These are phyloP conservation scores for Daubentonia madagascariensis DNA, from an alignment of 2,113 vertebrate species.

Conservation along the genomic window DNA sequence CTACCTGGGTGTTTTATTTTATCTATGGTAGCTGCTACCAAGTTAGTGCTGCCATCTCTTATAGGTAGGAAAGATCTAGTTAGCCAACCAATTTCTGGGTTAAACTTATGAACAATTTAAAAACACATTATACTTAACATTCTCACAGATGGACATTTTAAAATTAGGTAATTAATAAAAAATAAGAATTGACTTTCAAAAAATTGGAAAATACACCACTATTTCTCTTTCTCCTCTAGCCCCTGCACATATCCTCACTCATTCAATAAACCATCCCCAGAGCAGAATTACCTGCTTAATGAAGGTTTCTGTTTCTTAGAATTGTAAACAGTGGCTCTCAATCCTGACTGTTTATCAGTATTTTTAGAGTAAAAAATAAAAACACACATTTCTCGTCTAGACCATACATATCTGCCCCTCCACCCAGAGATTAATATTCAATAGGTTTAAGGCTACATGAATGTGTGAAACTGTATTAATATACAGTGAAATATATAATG, in stretches of 20 bases:
- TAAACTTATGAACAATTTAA: background rate
- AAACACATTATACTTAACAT: background rate
- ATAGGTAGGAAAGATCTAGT: background rate
- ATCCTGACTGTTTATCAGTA: background rate
- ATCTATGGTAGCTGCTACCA: background rate
- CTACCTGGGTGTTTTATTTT: conserved; percentile 22
- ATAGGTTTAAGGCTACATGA: background rate
- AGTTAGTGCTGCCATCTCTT: background rate
- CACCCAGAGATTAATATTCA: background rate
- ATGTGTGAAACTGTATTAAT: background rate
- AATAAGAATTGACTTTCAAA: background rate
- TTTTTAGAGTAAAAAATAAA: background rate
- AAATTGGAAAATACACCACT: background rate
- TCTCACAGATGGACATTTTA: background rate
- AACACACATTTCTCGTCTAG: background rate
- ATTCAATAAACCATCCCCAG: background rate
- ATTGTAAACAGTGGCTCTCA: background rate
- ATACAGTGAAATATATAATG: background rate
- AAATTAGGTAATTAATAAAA: background rate
- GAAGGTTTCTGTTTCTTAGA: background rate
- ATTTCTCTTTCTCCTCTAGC: background rate
- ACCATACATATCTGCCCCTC: background rate
- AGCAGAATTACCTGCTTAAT: background rate
- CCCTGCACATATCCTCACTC: background rate
- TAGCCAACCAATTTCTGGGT: background rate